Base-by-base conservation (phyloP, 2,797 vertebrate genomes). In the Heteromormyrus szaboi region DNA sequence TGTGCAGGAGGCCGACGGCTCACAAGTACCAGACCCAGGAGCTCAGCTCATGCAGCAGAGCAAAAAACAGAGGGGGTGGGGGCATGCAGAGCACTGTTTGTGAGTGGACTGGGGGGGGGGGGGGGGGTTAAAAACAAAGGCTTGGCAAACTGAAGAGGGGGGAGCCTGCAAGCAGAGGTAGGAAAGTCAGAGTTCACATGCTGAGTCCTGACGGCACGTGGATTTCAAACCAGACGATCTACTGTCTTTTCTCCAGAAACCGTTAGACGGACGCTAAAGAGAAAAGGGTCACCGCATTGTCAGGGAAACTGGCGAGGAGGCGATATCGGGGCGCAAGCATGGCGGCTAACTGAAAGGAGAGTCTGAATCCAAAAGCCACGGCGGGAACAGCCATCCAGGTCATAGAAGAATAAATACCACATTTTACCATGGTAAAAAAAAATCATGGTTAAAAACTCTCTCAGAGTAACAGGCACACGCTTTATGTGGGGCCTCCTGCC, bases 141-240 rank as follows among this genome's bases (percentile, higher is more conserved):
- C 95, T 91, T 93, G 92, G 79, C 87, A 89, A 79, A 79, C 37
- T 9, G 72, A 79, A 79, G 65, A 19, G 72, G 88, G 91, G 91
- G 91, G 90, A 93, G 94, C 94, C 95, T 95, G 95, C 94, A 95
- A 90, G 92, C 92, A 94, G 95, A 97, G 95, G 96, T 96, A 97
- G 96, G 94, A 95, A 94, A 91, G 22, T 91, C 93, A 91, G 29
- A 90, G 91, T 93, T 90, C 91, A 89, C 94, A 93, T 93, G 93
- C 93, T 91, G 92, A 83, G 91, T 88, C 92, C 93, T 89, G 93
- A 90, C 89, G 92, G 72, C 14, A 94, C 94, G 95, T 91, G 89
- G 92, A 93, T 93, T 92, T 92, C 91, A 94, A 94, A 93, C 90
- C 90, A 92, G 90, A 89, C 59, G 33, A 22, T 59, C 46, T 44